A percentile compares a stretch with the other conserved stretches of the same genome.
These are phyloP conservation scores for Hirtodrosophila confusa DNA, from an alignment of 2,888 invertebrate genomes.

Conservation along the genomic window DNA sequence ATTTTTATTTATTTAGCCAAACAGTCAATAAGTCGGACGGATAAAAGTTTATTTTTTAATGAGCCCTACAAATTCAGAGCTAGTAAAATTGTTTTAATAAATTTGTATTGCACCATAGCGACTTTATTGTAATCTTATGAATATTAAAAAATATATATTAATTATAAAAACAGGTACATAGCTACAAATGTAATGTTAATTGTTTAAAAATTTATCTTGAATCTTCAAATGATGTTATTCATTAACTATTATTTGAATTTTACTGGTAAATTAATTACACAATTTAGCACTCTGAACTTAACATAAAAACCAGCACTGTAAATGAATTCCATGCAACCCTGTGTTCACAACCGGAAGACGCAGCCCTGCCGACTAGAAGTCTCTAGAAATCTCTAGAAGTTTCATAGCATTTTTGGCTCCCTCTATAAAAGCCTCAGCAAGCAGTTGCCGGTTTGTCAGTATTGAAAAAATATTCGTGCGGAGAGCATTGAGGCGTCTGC, in stretches of 20 bases:
- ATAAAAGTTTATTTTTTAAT: too few relatives aligned
- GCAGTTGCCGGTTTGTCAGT: slow-evolving; percentile 70
- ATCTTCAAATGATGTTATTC: too few relatives aligned
- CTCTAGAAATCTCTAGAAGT: slow-evolving; percentile 75
- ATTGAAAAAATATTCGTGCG: slow-evolving; percentile 64
- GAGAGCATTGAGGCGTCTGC: slow-evolving; percentile 42
- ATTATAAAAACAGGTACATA: too few relatives aligned
- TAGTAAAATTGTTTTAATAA: too few relatives aligned
- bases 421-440: slow-evolving; percentile 69
- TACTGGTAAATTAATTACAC: slow-evolving; percentile 12
- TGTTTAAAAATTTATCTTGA: too few relatives aligned
- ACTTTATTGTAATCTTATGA: too few relatives aligned
- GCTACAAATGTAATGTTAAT: too few relatives aligned
- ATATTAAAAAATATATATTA: too few relatives aligned
- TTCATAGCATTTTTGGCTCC: slow-evolving; percentile 40
- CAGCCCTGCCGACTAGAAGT: slow-evolving; percentile 75
- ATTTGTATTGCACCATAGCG: too few relatives aligned
- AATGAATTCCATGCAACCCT: slow-evolving; percentile 31
- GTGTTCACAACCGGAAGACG: slow-evolving; percentile 51
- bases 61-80: too few relatives aligned
- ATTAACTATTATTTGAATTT: not conserved
- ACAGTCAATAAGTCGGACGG: too few relatives aligned
- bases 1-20: too few relatives aligned
- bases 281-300: slow-evolving; percentile 15
- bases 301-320: slow-evolving; percentile 25